These are phyloP conservation scores for Diachrysia chrysitis DNA, from an alignment of 2,888 invertebrate species.

Conservation along the genomic window DNA sequence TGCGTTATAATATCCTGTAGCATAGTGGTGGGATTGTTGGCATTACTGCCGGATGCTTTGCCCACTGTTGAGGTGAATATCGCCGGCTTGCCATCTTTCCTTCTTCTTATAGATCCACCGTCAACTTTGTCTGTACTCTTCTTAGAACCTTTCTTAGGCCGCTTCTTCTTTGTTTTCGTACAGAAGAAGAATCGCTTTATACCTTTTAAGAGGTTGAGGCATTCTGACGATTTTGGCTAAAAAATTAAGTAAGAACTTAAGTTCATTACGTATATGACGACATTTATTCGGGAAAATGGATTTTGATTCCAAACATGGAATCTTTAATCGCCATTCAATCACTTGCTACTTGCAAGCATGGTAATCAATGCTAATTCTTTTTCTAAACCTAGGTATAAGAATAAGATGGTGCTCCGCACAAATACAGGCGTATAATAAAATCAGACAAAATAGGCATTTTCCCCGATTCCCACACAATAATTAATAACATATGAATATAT, in stretches of 20 bases:
- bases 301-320: too few species aligned
- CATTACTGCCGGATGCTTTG: conserved; percentile 82
- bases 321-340: too few species aligned
- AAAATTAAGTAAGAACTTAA: conserved; percentile 5
- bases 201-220: conserved; percentile 81
- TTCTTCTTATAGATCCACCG: conserved; percentile 55
- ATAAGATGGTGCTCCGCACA: too few species aligned
- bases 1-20: conserved; percentile 92
- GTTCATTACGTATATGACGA: too few species aligned
- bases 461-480: too few species aligned
- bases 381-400: too few species aligned
- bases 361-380: too few species aligned
- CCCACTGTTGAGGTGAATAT: conserved; percentile 85
- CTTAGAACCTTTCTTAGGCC: conserved; percentile 61
- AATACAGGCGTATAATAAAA: too few species aligned
- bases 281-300: too few species aligned
- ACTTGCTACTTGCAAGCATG: too few species aligned
- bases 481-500: too few species aligned
- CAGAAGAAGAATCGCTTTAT: conserved; percentile 85
- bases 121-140: conserved; percentile 60
- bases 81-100: conserved; percentile 71
- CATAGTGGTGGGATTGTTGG: conserved; percentile 89
- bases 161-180: conserved; percentile 80
- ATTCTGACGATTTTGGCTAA: conserved; percentile 81
- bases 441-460: too few species aligned